phyloP scores from a whole-genome alignment of 2,888 invertebrate genomes.

The Spialia ferax region DNA sequence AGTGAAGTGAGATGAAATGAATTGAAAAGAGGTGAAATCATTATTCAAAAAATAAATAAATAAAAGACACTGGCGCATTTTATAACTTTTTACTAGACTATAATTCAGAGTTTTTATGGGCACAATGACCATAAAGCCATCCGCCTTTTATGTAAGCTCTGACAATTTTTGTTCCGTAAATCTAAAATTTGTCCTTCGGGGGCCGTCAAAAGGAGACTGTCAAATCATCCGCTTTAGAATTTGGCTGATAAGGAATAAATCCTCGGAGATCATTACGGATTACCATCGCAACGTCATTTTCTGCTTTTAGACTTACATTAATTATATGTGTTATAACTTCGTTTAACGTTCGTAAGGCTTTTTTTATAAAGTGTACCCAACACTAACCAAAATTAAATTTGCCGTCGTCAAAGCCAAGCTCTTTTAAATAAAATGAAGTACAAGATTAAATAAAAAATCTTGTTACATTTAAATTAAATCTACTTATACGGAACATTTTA shows the following conservation, averaged over 20 bases:
- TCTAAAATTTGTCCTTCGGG: constrained; percentile 18
- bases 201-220: constrained; percentile 1
- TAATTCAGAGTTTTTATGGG: constrained; percentile 18
- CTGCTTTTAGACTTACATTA: neutral
- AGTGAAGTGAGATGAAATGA: no score
- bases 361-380: no score
- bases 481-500: no score
- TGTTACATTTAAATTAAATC: no score
- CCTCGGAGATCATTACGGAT: constrained; percentile 9
- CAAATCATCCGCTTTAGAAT: constrained; percentile 13
- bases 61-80: constrained; percentile 2
- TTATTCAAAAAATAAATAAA: no score
- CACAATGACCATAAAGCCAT: constrained; percentile 10
- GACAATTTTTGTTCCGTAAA: constrained; percentile 13
- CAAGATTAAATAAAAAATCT: no score
- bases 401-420: no score
- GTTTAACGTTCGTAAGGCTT: no score
- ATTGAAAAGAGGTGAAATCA: no score
- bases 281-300: neutral
- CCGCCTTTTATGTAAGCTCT: constrained; percentile 11
- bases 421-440: no score
- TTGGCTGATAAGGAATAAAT: neutral
- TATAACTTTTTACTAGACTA: constrained; percentile 10
- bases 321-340: no score
- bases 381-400: no score